A percentile compares a stretch with the other conserved stretches of the same genome.
These are phyloP conservation scores for Cryptoblepharus egeriae DNA, from an alignment of 2,797 vertebrate species.

Conservation along the genomic window DNA sequence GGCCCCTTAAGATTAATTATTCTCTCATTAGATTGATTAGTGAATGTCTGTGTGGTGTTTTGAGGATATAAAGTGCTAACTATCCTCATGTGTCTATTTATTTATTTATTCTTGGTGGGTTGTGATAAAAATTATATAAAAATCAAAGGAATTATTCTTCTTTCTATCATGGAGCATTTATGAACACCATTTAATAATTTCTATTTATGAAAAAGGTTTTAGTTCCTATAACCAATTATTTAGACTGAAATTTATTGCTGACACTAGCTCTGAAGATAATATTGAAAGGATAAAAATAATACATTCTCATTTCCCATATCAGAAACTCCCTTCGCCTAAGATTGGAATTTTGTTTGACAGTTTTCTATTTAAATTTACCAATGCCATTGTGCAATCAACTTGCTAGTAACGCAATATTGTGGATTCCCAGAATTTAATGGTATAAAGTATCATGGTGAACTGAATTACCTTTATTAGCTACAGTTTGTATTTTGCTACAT, in stretches of 20 bases:
- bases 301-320: slow-evolving; percentile 51
- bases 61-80: slow-evolving; percentile 64
- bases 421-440: slow-evolving; percentile 64
- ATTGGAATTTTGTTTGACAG: slow-evolving; percentile 45
- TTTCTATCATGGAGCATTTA: slow-evolving; percentile 69
- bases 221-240: slow-evolving; percentile 52
- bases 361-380: slow-evolving; percentile 45
- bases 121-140: slow-evolving; percentile 55
- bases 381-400: slow-evolving; percentile 56
- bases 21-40: slow-evolving; percentile 58
- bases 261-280: slow-evolving; percentile 45
- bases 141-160: slow-evolving; percentile 66
- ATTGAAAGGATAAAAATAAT: background rate
- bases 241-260: slow-evolving; percentile 41
- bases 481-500: slow-evolving; percentile 74
- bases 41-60: slow-evolving; percentile 41
- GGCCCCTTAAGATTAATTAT: slow-evolving; percentile 39
- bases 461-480: slow-evolving; percentile 71
- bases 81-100: slow-evolving; percentile 59
- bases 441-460: slow-evolving; percentile 67
- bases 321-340: slow-evolving; percentile 48
- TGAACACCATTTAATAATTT: slow-evolving; percentile 64
- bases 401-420: slow-evolving; percentile 38
- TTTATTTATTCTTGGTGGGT: slow-evolving; percentile 73
- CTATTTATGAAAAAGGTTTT: slow-evolving; percentile 63